phyloP scores from a whole-genome alignment of 1,140 invertebrate species.

The Mylabris phalerata region DNA sequence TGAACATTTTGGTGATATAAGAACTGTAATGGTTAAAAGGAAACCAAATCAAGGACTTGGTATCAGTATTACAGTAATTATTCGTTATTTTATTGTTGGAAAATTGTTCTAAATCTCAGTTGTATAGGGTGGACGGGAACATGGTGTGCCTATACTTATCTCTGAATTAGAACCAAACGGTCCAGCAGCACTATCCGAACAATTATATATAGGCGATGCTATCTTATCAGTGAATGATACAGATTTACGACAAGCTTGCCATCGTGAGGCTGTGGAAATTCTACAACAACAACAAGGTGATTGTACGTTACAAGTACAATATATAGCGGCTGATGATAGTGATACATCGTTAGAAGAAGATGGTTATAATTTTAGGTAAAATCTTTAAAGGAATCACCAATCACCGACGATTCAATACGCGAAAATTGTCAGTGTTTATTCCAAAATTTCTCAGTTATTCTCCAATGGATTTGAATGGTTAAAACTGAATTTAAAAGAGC shows the following conservation, averaged over 20 bases:
- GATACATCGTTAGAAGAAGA: slow-evolving; percentile 47
- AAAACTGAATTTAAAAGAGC: too few species aligned
- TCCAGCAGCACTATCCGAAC: slow-evolving; percentile 60
- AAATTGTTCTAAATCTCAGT: background rate
- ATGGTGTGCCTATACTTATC: slow-evolving; percentile 80
- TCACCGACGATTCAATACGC: background rate
- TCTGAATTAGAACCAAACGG: slow-evolving; percentile 74
- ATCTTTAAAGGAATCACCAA: background rate
- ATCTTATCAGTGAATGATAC: slow-evolving; percentile 73
- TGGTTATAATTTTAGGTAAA: slow-evolving; percentile 45
- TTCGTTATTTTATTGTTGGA: background rate
- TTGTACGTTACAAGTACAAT: slow-evolving; percentile 65
- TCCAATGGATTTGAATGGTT: too few species aligned
- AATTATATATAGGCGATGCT: slow-evolving; percentile 75
- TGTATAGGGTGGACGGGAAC: slow-evolving; percentile 69
- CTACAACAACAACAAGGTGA: slow-evolving; percentile 62
- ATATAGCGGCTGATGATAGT: slow-evolving; percentile 63
- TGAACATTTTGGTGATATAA: slow-evolving; percentile 45
- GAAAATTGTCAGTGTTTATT: too few species aligned
- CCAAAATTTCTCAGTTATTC: too few species aligned
- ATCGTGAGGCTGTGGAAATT: slow-evolving; percentile 67
- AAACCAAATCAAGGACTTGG: slow-evolving; percentile 67
- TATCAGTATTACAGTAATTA: slow-evolving; percentile 70
- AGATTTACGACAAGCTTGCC: slow-evolving; percentile 63
- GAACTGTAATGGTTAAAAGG: slow-evolving; percentile 55